Evolutionary conservation across 2,888 invertebrate genomes (phyloP).

Genomic region (Dinocampus coccinellae): DNA sequence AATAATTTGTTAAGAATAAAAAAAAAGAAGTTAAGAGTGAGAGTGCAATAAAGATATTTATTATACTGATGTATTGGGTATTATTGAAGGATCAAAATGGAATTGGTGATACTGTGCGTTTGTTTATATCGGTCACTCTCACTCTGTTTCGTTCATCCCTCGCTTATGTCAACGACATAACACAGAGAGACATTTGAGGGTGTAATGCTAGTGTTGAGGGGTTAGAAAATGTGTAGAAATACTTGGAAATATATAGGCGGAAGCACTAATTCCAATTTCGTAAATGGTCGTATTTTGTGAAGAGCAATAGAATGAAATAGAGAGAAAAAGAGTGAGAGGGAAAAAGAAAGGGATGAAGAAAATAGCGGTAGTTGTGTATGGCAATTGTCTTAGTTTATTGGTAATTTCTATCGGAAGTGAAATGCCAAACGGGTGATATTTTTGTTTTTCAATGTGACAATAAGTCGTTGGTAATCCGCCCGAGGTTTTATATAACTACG

Average conservation of each 20-base stretch:
- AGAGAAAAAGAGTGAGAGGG: too few species aligned
- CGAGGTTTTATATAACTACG: neutral
- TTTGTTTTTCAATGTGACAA: constrained; percentile 4
- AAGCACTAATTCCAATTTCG: constrained; percentile 28
- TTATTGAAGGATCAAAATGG: constrained; percentile 57
- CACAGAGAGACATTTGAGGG: neutral
- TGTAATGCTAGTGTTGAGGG: neutral
- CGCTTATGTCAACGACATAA: constrained; percentile 7
- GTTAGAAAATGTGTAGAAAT: neutral
- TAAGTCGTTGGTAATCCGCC: constrained; percentile 24
- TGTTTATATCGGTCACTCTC: constrained; percentile 30
- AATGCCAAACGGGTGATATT: constrained; percentile 3
- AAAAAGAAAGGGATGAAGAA: neutral
- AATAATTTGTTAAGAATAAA: too few species aligned
- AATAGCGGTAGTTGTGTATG: neutral
- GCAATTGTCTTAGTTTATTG: constrained; percentile 12
- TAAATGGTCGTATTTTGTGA: constrained; percentile 12
- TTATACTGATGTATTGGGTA: constrained; percentile 45
- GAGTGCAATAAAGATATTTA: constrained; percentile 53
- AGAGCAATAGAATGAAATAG: neutral
- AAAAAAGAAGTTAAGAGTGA: too few species aligned
- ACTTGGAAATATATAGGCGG: neutral
- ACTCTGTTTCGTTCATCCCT: constrained; percentile 29
- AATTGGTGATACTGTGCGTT: constrained; percentile 46
- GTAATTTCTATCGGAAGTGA: constrained; percentile 8